Evolutionary conservation across 1,140 invertebrate species (phyloP).

Genomic region (Euborellia annulipes): DNA sequence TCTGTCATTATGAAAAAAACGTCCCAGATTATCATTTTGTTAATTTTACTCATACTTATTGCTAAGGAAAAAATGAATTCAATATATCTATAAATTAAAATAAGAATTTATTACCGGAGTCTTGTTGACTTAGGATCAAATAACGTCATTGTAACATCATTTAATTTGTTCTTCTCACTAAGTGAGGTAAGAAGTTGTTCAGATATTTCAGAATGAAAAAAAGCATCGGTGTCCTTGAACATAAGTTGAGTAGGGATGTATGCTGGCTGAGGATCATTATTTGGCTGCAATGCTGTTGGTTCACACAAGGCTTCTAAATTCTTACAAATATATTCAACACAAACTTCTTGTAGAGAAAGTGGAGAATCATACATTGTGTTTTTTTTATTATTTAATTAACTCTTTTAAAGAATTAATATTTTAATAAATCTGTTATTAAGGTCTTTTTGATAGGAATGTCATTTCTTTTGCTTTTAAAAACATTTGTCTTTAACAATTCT

Average conservation of each 20-base stretch:
- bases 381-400: too few species aligned
- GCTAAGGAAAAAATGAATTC: too few species aligned
- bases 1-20: too few species aligned
- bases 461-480: too few species aligned
- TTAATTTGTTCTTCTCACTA: constrained; percentile 43
- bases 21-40: too few species aligned
- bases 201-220: constrained; percentile 48
- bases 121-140: constrained; percentile 49
- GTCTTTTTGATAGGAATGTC: too few species aligned
- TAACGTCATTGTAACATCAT: constrained; percentile 44
- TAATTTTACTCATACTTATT: too few species aligned
- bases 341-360: constrained; percentile 43
- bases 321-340: constrained; percentile 51
- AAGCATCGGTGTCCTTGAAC: constrained; percentile 46
- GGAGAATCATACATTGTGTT: constrained; percentile 47
- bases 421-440: too few species aligned
- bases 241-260: constrained; percentile 27
- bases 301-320: constrained; percentile 45
- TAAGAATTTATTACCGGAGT: constrained; percentile 30
- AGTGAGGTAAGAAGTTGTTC: constrained; percentile 46
- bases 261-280: neutral
- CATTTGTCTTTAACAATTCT: too few species aligned
- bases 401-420: too few species aligned
- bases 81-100: constrained; percentile 25
- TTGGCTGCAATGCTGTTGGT: constrained; percentile 11